Conservation (phyloP, 2,888 invertebrate species). For the Drosophila lacicola region DNA sequence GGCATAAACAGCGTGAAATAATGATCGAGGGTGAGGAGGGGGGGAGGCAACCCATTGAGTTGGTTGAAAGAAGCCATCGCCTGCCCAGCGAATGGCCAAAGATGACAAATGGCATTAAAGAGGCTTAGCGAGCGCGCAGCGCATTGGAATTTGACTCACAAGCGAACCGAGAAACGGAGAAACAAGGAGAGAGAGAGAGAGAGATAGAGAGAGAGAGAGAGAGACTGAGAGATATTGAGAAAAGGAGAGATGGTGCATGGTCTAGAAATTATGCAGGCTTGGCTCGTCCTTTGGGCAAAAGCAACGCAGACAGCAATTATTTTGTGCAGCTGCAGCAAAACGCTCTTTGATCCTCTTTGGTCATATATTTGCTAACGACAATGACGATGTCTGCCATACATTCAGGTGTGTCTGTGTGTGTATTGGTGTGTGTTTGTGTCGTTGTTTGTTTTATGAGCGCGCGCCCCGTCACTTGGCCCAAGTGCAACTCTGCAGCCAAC, state of each 20-base stretch:
- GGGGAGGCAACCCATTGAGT: too few species aligned
- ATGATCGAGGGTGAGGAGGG: too few species aligned
- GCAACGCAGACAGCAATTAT: constrained; percentile 63
- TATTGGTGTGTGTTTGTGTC: constrained; percentile 37
- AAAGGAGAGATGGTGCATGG: background rate
- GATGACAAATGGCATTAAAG: constrained; percentile 75
- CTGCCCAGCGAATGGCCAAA: constrained; percentile 26
- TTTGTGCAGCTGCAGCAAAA: constrained; percentile 56
- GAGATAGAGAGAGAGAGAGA: too few species aligned
- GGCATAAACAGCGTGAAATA: too few species aligned
- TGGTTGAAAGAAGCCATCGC: background rate
- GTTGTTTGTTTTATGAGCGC: constrained; percentile 76
- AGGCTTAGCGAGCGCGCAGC: constrained; percentile 57
- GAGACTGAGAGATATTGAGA: background rate
- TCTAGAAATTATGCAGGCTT: constrained; percentile 46
- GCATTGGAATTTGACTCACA: constrained; percentile 57
- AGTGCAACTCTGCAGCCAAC: constrained; percentile 78
- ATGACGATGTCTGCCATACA: constrained; percentile 65
- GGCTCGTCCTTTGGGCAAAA: constrained; percentile 29
- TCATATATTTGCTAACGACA: constrained; percentile 80
- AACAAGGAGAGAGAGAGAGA: background rate
- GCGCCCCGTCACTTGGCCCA: constrained; percentile 72
- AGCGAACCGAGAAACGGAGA: constrained; percentile 16
- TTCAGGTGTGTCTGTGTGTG: constrained; percentile 44
- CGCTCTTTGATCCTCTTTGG: constrained; percentile 75